These are phyloP conservation scores for Oryzias curvinotus DNA, from an alignment of 2,113 vertebrate species.

Conservation along the genomic window DNA sequence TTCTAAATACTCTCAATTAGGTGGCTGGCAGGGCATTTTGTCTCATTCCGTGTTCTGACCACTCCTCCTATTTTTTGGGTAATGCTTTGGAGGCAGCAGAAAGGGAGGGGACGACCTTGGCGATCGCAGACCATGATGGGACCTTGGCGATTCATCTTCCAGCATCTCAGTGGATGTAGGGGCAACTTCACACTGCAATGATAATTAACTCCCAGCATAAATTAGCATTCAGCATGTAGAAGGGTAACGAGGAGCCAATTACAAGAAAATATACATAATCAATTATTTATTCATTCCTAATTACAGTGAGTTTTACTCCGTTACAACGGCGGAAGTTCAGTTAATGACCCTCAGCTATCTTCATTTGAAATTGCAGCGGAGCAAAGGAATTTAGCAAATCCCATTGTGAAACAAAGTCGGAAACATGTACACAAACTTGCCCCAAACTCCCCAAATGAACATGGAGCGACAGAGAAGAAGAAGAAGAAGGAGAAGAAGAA, in stretches of 20 bases:
- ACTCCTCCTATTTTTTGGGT: slow-evolving; percentile 36
- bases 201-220: slow-evolving; percentile 72
- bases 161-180: slow-evolving; percentile 41
- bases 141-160: slow-evolving; percentile 54
- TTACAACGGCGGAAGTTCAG: slow-evolving; percentile 70
- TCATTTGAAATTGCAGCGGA: slow-evolving; percentile 70
- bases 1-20: slow-evolving; percentile 78
- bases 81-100: slow-evolving; percentile 21
- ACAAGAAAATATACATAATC: slow-evolving; percentile 76
- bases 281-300: slow-evolving; percentile 80
- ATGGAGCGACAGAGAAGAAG: slow-evolving; percentile 15
- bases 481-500: slow-evolving; percentile 13
- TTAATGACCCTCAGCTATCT: slow-evolving; percentile 81
- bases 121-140: slow-evolving; percentile 42
- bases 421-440: slow-evolving; percentile 21
- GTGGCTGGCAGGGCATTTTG: slow-evolving; percentile 65
- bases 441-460: slow-evolving; percentile 41
- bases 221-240: slow-evolving; percentile 73
- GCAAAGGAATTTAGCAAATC: slow-evolving; percentile 60
- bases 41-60: slow-evolving; percentile 55
- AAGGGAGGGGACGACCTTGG: slow-evolving; percentile 49
- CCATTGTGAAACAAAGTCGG: slow-evolving; percentile 50
- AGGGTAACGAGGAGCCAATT: slow-evolving; percentile 75
- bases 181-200: slow-evolving; percentile 62
- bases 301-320: slow-evolving; percentile 74